Evolutionary conservation across 2,113 vertebrate species (phyloP), one percentile per base, ranked within the genome.

Genomic region (Pituophis catenifer): DNA sequence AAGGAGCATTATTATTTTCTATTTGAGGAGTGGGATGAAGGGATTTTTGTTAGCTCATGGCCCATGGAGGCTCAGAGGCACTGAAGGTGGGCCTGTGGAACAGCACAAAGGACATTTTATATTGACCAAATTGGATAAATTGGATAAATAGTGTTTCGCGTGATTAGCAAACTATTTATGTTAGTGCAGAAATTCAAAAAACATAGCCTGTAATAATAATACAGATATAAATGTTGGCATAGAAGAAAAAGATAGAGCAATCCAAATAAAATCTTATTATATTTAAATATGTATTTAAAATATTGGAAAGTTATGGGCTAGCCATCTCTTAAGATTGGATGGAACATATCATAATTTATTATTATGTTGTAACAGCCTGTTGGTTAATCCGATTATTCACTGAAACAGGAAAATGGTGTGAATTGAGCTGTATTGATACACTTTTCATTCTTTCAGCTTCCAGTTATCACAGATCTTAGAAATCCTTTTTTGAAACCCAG

Each of bases 401-500:
- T 81, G 86, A 44, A 38, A 48, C 9, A 75, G 50, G 52, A 38
- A 48, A 58, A 19, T 1, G 3, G 3, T 21, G 29, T 24, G 24
- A 57, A 7, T 59, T 70, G 19, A 24, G 29, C 7, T 85, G 53
- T 50, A 75, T 23, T 88, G 11, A 8, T 3, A 24, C 2, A n/a
- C 62, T 15, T 86, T 94, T 91, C 95, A 89, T 93, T 94, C 94
- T 91, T 96, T 19, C 91, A 98, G 98, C 96, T 98, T 55, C 98
- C 98, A 44, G 96, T 98, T 75, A 98, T 98, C 95, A 96, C 95
- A 55, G 97, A 98, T 92, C 96, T 99, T 89, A 97, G 97, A 92
- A 98, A 98, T 89, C 97, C 97, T 7, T 98, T 95, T 96, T 94
- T 99, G 96, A 99, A 98, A 95, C 44, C 94, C 0, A 96, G 98